Conservation (phyloP, 2,888 invertebrate species). For the Cylloceria caligata region DNA sequence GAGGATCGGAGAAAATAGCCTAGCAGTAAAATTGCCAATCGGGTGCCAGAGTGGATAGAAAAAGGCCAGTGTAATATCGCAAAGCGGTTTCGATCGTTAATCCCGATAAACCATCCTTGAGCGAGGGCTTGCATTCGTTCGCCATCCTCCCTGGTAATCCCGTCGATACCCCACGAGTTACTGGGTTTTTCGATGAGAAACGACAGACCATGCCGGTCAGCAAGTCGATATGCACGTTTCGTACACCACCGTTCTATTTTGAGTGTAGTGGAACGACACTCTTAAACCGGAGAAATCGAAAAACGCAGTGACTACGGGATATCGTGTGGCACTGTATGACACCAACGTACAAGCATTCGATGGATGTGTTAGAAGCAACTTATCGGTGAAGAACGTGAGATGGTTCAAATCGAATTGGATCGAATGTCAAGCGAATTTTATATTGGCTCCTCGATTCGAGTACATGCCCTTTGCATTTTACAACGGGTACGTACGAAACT, state of each 20-base stretch:
- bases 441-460: constrained; percentile 36
- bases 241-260: constrained; percentile 10
- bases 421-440: constrained; percentile 54
- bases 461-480: constrained; percentile 50
- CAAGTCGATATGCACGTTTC: not conserved
- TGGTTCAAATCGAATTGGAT: constrained; percentile 33
- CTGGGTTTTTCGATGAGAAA: constrained; percentile 30
- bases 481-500: constrained; percentile 41
- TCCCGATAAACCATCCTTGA: constrained; percentile 33
- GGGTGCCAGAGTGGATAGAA: not conserved
- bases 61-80: constrained; percentile 23
- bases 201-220: constrained; percentile 12
- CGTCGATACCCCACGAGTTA: constrained; percentile 32
- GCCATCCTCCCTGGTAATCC: constrained; percentile 36
- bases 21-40: constrained; percentile 40
- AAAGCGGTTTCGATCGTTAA: constrained; percentile 46
- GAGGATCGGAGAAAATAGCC: constrained; percentile 34
- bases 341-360: constrained; percentile 14
- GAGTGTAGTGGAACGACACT: constrained; percentile 17
- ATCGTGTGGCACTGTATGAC: constrained; percentile 18
- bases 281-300: constrained; percentile 40
- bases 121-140: constrained; percentile 25
- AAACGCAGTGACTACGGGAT: constrained; percentile 19
- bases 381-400: not conserved
- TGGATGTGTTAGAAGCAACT: constrained; percentile 12